Base-by-base conservation (phyloP, 2,888 invertebrate species). In the Dolichomitus sp. region DNA sequence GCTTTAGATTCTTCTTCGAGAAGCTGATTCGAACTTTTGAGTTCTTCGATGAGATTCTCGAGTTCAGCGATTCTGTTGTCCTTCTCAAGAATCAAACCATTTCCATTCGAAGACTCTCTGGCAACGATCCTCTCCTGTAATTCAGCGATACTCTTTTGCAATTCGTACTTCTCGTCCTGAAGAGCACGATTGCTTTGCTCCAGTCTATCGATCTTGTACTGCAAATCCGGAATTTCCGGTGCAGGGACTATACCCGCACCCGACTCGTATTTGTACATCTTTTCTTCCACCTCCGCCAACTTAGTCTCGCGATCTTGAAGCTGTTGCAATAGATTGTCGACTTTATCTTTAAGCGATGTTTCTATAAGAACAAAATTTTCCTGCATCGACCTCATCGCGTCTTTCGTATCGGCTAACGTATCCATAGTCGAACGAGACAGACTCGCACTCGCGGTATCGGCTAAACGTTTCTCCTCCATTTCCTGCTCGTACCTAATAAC, bases 321-420 rank as follows among this genome's bases (percentile, higher is more conserved):
- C 85, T 96, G 95, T 50, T 94, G 91, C 30, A 95, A 89, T 57
- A 96, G 93, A 87, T 94, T 94, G 45, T 94, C 94, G 87, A 95
- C 96, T 91, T 97, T 96, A 23, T 95, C 95, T 90, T 96, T 97
- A 95, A 97, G 96, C 82, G 96, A 95, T 65, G 94, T 94, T 94
- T 97, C 97, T 91, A 96, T 95, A 12, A 95, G 94, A 54, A 96
- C 94, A 91, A 97, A 97, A 92, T 96, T 96, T 89, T 96, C 96
- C 93, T 98, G 97, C 96, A 97, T 97, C 88, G 96, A 95, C 87
- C 95, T 95, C 96, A 97, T 97, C 92, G 97, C 97, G 86, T 96
- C 96, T 89, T 96, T 96, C 9, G 97, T 97, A 83, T 97, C 97
- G 90, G 97, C 96, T 70, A 97, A 94, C 87, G 96, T 95, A 88